Evolutionary conservation across 1,140 invertebrate genomes (phyloP), one percentile per base, ranked within the genome.

Genomic region (Drosophila rhopaloa): DNA sequence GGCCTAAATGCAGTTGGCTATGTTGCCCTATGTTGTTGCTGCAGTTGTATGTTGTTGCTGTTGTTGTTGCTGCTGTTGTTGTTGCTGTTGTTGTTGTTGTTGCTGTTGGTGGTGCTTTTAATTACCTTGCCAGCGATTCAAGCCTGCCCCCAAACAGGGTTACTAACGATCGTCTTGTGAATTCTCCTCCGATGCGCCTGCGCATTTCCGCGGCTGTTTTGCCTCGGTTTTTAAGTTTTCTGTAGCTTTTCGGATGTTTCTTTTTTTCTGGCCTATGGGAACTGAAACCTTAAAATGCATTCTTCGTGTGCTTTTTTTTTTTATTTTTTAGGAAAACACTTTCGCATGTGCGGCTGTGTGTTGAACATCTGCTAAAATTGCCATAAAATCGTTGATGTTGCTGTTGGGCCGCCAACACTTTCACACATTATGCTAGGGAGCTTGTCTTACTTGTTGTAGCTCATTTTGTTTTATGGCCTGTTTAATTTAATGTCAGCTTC

Each of bases 401-500:
- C 53, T 57, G 16, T 62, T 62, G 40, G 60, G 27, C 72, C 72
- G 61, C 72, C 72, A 76, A 76, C 73, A 76, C 73, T 76, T 76
- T 76, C 73, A 76, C 73, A 76, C 73, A 76, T 67, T 76, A 76
- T 63, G 72, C 71, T 41, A 40, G 58, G 58, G 47, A 71, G 50
- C 19, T 19, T 44, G 50, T 66, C 35, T 47, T 19, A 50, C 70
- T 27, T 38, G 53, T 44, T 76, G 73, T 67, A 54, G 35, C 73
- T 76, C 72, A 76, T 76, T 76, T 67, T 76, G 73, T 76, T 76
- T 76, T 76, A 76, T 67, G 61, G 62, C 43, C 73, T 76, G 41
- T 76, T 68, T 55, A 76, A 54, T 76, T 76, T 66, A 55, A 76
- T 66, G 73, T 76, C 55, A 58, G 54, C 61, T 35, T 6, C 27